Percentiles rank a stretch among this genome's conserved stretches.
Evolutionary conservation across 2,113 vertebrate species (phyloP).

Genomic region (Syngnathus typhle): DNA sequence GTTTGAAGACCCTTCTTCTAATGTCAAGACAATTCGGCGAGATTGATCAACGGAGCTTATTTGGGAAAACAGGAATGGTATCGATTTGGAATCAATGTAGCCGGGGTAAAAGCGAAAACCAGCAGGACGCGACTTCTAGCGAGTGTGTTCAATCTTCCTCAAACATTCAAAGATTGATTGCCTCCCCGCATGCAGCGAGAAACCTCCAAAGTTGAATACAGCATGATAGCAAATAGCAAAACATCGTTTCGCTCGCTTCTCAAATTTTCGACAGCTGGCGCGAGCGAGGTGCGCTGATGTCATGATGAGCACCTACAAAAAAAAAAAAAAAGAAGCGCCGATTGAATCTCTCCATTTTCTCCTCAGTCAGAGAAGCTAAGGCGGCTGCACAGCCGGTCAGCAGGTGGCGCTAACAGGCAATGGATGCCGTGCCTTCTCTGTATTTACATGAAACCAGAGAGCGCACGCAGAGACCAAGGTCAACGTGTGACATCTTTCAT

Average conservation of each 20-base stretch:
- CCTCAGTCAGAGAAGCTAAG: background rate
- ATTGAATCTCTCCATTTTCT: background rate
- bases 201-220: no score
- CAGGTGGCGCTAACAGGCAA: constrained; percentile 65
- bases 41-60: background rate
- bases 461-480: constrained; percentile 38
- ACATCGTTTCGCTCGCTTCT: no score
- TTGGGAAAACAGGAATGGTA: background rate
- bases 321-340: background rate
- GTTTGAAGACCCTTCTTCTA: background rate
- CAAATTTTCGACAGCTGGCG: no score
- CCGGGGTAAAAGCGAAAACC: background rate
- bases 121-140: background rate
- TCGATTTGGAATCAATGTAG: background rate
- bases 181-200: no score
- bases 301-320: no score
- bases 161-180: no score
- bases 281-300: no score
- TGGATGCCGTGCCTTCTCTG: constrained; percentile 1
- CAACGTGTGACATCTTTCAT: constrained; percentile 45
- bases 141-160: no score
- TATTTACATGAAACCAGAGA: constrained; percentile 27
- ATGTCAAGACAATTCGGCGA: constrained; percentile 1
- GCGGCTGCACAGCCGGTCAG: constrained; percentile 27
- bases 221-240: no score